Evolutionary conservation across 2,113 vertebrate species (phyloP).

Genomic region (Equus quagga): DNA sequence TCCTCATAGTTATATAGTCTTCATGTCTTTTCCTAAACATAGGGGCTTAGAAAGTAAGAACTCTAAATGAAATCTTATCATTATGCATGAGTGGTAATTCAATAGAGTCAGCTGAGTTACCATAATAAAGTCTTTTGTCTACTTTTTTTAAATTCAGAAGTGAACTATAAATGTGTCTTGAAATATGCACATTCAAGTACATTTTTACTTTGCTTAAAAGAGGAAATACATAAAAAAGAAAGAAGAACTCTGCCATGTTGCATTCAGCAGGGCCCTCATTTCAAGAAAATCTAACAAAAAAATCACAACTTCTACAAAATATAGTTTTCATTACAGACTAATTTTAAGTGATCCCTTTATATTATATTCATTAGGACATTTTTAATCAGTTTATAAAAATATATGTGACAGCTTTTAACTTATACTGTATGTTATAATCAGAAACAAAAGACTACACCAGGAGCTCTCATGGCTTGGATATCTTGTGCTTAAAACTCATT

Average conservation of each 20-base stretch:
- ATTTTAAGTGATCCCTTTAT: slow-evolving; percentile 13
- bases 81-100: background rate
- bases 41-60: background rate
- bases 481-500: background rate
- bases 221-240: background rate
- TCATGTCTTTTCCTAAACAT: background rate
- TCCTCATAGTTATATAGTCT: background rate
- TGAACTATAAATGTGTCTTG: background rate
- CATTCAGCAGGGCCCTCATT: background rate
- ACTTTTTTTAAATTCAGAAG: slow-evolving; percentile 1
- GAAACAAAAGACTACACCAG: background rate
- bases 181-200: background rate
- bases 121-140: slow-evolving; percentile 2
- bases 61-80: background rate
- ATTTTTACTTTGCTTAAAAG: slow-evolving; percentile 22
- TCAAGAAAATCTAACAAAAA: slow-evolving; percentile 13
- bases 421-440: background rate
- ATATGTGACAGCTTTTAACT: background rate
- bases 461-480: background rate
- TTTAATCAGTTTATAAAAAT: slow-evolving; percentile 47
- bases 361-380: background rate
- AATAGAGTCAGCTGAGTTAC: background rate
- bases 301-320: background rate
- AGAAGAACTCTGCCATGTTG: background rate
- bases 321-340: slow-evolving; percentile 2